These are phyloP conservation scores for Drosophila grimshawi DNA, from an alignment of 1,140 invertebrate genomes.

Conservation along the genomic window DNA sequence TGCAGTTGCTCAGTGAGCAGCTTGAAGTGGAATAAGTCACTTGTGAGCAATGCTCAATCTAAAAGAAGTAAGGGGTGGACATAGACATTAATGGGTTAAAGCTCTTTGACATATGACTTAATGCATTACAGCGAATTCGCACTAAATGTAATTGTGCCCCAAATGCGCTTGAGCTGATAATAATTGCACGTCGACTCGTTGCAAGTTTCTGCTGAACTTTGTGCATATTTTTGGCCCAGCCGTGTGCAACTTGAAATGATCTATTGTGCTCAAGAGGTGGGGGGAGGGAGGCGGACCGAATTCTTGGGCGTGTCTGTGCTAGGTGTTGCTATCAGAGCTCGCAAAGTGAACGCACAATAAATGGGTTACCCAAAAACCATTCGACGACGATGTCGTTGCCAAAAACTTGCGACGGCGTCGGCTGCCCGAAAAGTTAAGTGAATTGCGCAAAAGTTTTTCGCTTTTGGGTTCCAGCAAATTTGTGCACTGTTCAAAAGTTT, in stretches of 20 bases:
- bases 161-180: slow-evolving; percentile 59
- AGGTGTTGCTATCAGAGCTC: slow-evolving; percentile 34
- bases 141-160: slow-evolving; percentile 45
- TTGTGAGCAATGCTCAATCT: background rate
- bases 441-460: slow-evolving; percentile 80
- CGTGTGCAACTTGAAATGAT: slow-evolving; percentile 43
- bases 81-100: slow-evolving; percentile 60
- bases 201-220: slow-evolving; percentile 47
- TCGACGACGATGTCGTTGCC: slow-evolving; percentile 34
- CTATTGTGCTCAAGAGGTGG: slow-evolving; percentile 48
- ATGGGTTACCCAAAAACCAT: slow-evolving; percentile 23
- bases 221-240: slow-evolving; percentile 36
- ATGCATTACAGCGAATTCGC: slow-evolving; percentile 37
- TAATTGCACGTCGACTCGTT: slow-evolving; percentile 52
- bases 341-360: slow-evolving; percentile 56
- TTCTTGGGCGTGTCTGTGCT: slow-evolving; percentile 22
- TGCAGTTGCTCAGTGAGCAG: background rate
- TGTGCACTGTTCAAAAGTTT: slow-evolving; percentile 69
- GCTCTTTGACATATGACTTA: slow-evolving; percentile 58
- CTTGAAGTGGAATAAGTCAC: background rate
- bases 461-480: slow-evolving; percentile 70
- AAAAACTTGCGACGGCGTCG: slow-evolving; percentile 55
- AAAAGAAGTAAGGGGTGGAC: slow-evolving; percentile 4
- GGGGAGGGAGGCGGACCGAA: background rate
- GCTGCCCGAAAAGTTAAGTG: slow-evolving; percentile 75